These are phyloP conservation scores for Neomorphus geoffroyi DNA, from an alignment of 2,797 vertebrate species.

Conservation along the genomic window DNA sequence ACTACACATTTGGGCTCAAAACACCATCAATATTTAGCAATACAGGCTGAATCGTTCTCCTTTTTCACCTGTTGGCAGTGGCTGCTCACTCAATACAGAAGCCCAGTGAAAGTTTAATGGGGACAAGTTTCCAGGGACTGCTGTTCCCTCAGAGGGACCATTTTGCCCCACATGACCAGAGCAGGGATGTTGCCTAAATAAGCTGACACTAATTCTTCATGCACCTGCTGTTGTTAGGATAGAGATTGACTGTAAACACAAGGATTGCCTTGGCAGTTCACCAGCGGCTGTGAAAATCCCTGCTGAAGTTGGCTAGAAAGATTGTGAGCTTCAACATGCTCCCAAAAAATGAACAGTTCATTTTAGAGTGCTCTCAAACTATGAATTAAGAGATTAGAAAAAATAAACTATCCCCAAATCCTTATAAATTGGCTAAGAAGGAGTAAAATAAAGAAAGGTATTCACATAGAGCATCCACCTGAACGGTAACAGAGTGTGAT, in stretches of 20 bases:
- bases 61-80: background rate
- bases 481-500: background rate
- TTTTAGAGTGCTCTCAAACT: background rate
- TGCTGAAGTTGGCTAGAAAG: background rate
- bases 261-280: background rate
- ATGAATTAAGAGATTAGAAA: background rate
- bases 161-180: background rate
- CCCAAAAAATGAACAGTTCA: background rate
- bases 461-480: background rate
- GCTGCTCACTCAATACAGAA: background rate
- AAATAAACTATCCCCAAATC: background rate
- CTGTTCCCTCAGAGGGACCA: background rate
- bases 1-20: background rate
- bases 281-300: background rate
- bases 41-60: background rate
- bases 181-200: background rate
- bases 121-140: background rate
- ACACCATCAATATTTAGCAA: background rate
- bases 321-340: background rate
- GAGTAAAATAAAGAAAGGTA: background rate
- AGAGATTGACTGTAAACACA: background rate
- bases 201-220: background rate
- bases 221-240: background rate
- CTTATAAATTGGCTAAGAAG: background rate
- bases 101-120: background rate